Evolutionary conservation across 2,113 vertebrate species (phyloP).

Genomic region (Nycticebus coucang): DNA sequence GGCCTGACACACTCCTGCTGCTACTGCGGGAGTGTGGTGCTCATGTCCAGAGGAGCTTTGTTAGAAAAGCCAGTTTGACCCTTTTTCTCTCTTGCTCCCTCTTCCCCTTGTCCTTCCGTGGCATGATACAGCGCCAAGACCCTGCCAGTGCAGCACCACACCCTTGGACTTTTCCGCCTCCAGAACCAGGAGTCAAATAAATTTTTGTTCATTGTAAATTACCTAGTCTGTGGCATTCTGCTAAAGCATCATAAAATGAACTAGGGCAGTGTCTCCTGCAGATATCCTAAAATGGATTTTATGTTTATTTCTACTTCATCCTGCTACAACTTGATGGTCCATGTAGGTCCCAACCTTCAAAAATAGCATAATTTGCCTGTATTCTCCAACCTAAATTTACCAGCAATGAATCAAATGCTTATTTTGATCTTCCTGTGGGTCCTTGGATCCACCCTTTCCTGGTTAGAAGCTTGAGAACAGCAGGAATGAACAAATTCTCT

Average conservation of each 20-base stretch:
- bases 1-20: not conserved
- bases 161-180: not conserved
- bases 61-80: not conserved
- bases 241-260: not conserved
- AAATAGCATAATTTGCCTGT: not conserved
- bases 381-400: not conserved
- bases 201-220: too few relatives aligned
- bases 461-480: slow-evolving; percentile 10
- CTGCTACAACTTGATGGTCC: not conserved
- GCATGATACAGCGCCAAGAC: not conserved
- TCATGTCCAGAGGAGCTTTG: not conserved
- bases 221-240: too few relatives aligned
- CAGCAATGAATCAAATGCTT: not conserved
- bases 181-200: not conserved
- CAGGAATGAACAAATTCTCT: not conserved
- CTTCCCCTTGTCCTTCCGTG: not conserved
- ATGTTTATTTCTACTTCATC: not conserved
- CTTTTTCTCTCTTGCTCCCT: too few relatives aligned
- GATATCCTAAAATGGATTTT: not conserved
- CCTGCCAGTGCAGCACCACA: too few relatives aligned
- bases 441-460: not conserved
- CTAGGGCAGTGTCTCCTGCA: not conserved
- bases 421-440: not conserved
- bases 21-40: too few relatives aligned
- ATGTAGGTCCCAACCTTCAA: not conserved